Conservation (phyloP, 2,888 invertebrate genomes). For the Cantharis lateralis region DNA sequence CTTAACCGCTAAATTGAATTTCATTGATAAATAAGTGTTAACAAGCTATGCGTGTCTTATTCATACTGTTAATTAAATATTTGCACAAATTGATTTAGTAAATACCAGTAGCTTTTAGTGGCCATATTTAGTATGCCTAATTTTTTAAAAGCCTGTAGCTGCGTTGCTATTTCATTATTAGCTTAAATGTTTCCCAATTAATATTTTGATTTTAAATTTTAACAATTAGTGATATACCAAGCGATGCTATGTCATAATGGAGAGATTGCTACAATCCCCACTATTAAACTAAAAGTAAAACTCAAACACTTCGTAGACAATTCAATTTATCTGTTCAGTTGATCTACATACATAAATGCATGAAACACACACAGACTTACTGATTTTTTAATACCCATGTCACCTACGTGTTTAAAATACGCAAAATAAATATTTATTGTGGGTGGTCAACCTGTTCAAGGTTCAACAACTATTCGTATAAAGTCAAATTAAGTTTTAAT, state of each 20-base stretch:
- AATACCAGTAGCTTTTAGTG: background rate
- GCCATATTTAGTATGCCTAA: background rate
- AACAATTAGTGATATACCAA: background rate
- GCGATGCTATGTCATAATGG: background rate
- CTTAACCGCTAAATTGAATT: background rate
- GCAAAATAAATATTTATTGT: conserved; percentile 7
- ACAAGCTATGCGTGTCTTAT: background rate
- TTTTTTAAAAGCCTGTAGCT: background rate
- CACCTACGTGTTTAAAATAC: conserved; percentile 11
- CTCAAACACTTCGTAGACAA: background rate
- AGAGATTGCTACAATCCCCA: background rate
- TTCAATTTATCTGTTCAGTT: conserved; percentile 13
- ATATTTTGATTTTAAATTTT: background rate
- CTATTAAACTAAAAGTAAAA: background rate
- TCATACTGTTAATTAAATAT: background rate
- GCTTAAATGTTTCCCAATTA: background rate
- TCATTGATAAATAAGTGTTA: background rate
- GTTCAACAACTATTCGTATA: conserved; percentile 6
- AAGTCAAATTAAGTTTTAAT: background rate
- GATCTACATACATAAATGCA: conserved; percentile 23
- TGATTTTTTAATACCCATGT: conserved; percentile 8
- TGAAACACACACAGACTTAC: conserved; percentile 15
- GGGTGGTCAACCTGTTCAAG: conserved; percentile 21
- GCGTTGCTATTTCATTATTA: background rate
- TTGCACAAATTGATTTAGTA: background rate